These are phyloP conservation scores for Campaea margaritaria DNA, from an alignment of 2,888 invertebrate species.

Conservation along the genomic window DNA sequence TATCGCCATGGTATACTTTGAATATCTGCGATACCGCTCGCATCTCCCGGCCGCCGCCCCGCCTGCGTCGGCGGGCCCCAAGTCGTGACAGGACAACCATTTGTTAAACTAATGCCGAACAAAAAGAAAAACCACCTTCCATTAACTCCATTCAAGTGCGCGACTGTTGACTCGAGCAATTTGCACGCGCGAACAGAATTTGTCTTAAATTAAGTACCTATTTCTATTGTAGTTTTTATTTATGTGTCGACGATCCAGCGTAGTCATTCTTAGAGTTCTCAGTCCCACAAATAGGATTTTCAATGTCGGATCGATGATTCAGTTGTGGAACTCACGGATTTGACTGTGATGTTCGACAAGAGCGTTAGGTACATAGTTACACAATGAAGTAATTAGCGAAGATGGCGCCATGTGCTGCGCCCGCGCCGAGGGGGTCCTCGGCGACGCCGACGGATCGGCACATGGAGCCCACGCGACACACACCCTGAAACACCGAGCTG, in stretches of 20 bases:
- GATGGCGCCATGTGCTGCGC: constrained; percentile 73
- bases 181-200: constrained; percentile 74
- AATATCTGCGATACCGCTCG: constrained; percentile 20
- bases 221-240: constrained; percentile 66
- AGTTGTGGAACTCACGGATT: constrained; percentile 13
- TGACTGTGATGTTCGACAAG: constrained; percentile 21
- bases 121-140: constrained; percentile 74
- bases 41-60: constrained; percentile 24
- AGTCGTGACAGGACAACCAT: constrained; percentile 80
- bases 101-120: constrained; percentile 77
- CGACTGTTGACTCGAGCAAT: constrained; percentile 71
- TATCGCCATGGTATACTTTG: constrained; percentile 2
- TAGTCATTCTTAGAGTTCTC: constrained; percentile 44
- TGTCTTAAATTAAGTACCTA: constrained; percentile 47
- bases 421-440: constrained; percentile 75
- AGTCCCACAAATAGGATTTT: constrained; percentile 45
- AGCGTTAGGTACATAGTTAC: constrained; percentile 42
- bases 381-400: constrained; percentile 78
- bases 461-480: constrained; percentile 78
- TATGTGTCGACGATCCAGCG: constrained; percentile 54
- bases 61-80: constrained; percentile 55
- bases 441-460: constrained; percentile 66
- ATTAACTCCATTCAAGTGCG: constrained; percentile 66
- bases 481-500: constrained; percentile 64
- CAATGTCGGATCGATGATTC: constrained; percentile 38